Conservation (phyloP, 2,113 vertebrate species). For the Erpornis zantholeuca region DNA sequence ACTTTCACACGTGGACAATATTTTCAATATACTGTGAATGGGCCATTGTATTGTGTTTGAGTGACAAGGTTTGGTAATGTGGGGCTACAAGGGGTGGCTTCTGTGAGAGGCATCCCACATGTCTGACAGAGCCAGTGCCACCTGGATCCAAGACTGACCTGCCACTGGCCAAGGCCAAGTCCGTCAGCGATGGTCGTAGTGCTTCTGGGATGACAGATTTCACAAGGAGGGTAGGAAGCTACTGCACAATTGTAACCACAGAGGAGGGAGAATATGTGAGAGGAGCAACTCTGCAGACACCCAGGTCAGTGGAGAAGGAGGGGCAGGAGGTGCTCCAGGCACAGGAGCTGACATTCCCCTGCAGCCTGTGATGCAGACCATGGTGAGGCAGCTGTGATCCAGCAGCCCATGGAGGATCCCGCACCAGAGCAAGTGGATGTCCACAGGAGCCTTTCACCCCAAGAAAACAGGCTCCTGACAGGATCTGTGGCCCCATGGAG, state of each 20-base stretch:
- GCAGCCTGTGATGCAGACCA: rapidly evolving
- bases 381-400: neutral
- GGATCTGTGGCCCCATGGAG: neutral
- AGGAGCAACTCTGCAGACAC: neutral
- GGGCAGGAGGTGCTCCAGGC: neutral
- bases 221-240: neutral
- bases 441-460: neutral
- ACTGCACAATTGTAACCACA: neutral
- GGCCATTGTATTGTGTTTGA: neutral
- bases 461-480: neutral
- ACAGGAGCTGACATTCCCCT: neutral
- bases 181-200: neutral
- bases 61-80: neutral
- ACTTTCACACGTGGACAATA: neutral
- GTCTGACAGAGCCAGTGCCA: neutral
- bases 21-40: neutral
- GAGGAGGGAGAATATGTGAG: neutral
- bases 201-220: too few relatives aligned
- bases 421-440: neutral
- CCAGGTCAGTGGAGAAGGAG: neutral
- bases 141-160: neutral
- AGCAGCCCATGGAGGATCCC: too few relatives aligned
- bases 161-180: neutral
- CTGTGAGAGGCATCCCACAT: neutral
- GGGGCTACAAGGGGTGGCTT: neutral